Evolutionary conservation across 1,140 invertebrate genomes (phyloP).

Genomic region (Leptoteleia sp.): DNA sequence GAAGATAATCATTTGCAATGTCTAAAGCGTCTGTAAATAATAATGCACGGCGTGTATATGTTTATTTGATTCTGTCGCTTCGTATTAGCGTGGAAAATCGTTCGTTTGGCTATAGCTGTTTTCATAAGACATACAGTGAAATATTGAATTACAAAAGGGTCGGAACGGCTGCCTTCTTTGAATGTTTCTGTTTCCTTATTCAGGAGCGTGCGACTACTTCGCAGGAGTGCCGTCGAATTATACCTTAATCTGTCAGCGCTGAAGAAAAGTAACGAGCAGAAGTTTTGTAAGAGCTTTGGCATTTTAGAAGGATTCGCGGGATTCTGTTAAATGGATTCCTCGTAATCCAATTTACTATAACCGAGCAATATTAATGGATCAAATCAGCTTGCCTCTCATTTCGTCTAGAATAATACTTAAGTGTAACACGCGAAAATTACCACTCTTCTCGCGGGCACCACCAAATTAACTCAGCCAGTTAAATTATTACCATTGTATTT

Average conservation of each 20-base stretch:
- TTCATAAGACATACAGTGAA: conserved; percentile 22
- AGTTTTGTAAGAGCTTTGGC: conserved; percentile 42
- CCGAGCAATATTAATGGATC: conserved; percentile 75
- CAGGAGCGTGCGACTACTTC: conserved; percentile 5
- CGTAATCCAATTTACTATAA: conserved; percentile 75
- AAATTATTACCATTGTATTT: conserved; percentile 19
- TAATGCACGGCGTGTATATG: too few relatives aligned
- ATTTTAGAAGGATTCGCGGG: conserved; percentile 64
- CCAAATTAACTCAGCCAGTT: conserved; percentile 22
- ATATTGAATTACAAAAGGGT: conserved; percentile 53
- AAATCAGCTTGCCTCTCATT: conserved; percentile 64
- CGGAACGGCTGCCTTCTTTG: conserved; percentile 16
- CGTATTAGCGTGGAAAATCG: conserved; percentile 9
- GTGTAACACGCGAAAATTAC: conserved; percentile 64
- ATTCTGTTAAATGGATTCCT: conserved; percentile 72
- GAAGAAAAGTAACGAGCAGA: conserved; percentile 55
- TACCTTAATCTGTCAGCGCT: conserved; percentile 66
- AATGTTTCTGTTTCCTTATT: conserved; percentile 55
- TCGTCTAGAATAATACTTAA: conserved; percentile 72
- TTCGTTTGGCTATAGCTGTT: conserved; percentile 13
- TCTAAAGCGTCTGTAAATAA: too few relatives aligned
- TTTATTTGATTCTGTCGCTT: background rate
- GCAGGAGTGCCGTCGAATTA: conserved; percentile 53
- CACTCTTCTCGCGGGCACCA: conserved; percentile 1
- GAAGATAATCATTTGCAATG: too few relatives aligned